Evolutionary conservation across 2,888 invertebrate genomes (phyloP).

Genomic region (Synergus umbraculus): DNA sequence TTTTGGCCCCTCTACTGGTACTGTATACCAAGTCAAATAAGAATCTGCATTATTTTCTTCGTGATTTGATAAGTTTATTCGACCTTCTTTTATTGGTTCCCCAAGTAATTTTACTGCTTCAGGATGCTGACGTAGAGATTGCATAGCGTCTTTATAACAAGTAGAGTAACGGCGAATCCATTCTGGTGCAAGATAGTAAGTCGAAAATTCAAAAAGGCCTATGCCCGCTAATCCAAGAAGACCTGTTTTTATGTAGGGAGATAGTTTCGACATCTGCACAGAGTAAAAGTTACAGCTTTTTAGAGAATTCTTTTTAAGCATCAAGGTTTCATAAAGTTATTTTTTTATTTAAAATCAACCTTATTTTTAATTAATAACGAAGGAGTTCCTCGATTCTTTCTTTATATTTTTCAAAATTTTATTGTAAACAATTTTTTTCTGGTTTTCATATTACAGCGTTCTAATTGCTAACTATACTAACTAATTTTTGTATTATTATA

Average conservation of each 20-base stretch:
- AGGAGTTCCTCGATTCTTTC: not conserved
- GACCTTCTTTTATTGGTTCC: slow-evolving; percentile 84
- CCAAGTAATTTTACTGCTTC: slow-evolving; percentile 84
- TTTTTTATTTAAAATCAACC: not conserved
- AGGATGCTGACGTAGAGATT: slow-evolving; percentile 79
- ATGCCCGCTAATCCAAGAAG: not conserved
- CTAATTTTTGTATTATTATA: too few relatives aligned
- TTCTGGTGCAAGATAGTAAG: not conserved
- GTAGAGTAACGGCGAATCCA: not conserved
- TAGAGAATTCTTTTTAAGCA: not conserved
- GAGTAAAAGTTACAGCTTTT: not conserved
- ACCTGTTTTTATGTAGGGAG: not conserved
- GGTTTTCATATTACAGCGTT: too few relatives aligned
- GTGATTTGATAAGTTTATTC: slow-evolving; percentile 80
- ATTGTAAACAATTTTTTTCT: too few relatives aligned
- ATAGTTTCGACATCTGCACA: slow-evolving; percentile 8
- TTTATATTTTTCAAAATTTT: not conserved
- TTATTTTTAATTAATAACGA: not conserved
- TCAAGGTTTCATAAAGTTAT: not conserved
- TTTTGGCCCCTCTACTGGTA: slow-evolving; percentile 84
- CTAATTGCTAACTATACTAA: too few relatives aligned
- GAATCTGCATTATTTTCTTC: slow-evolving; percentile 72
- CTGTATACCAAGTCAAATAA: slow-evolving; percentile 81
- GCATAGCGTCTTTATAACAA: slow-evolving; percentile 81
- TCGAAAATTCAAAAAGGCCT: not conserved